phyloP scores from a whole-genome alignment of 2,113 vertebrate genomes.

The Octodon degus region DNA sequence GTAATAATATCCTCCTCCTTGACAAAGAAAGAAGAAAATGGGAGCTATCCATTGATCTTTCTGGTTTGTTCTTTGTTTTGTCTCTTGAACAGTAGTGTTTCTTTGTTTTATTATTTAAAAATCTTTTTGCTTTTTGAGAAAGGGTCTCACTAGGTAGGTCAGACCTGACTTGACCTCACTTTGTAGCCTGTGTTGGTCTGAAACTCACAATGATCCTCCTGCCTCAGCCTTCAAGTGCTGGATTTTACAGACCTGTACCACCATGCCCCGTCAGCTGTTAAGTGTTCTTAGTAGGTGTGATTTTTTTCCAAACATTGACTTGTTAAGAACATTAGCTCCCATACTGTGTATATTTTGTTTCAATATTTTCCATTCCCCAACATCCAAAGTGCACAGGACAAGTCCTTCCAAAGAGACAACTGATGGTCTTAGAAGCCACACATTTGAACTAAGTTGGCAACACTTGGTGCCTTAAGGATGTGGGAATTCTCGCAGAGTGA shows the following conservation, averaged over 20 bases:
- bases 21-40: constrained; percentile 27
- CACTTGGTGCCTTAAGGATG: constrained; percentile 48
- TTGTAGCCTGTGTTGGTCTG: too few species aligned
- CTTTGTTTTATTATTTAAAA: too few species aligned
- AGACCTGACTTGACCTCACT: too few species aligned
- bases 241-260: too few species aligned
- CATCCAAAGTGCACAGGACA: constrained; percentile 15
- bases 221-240: too few species aligned
- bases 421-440: constrained; percentile 59
- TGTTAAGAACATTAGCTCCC: constrained; percentile 27
- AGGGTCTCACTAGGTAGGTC: too few species aligned
- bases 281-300: constrained; percentile 37
- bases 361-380: constrained; percentile 33
- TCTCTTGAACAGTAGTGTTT: constrained; percentile 38
- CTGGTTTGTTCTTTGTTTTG: constrained; percentile 8
- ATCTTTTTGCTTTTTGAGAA: too few species aligned
- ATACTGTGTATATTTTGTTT: constrained; percentile 26
- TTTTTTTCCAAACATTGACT: background rate
- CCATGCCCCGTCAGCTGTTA: background rate
- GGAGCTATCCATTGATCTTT: constrained; percentile 10
- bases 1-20: background rate
- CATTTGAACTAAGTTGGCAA: constrained; percentile 66
- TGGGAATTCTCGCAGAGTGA: constrained; percentile 36
- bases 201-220: too few species aligned
- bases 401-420: constrained; percentile 58